phyloP scores from a whole-genome alignment of 2,113 vertebrate genomes.

The Anguilla rostrata region DNA sequence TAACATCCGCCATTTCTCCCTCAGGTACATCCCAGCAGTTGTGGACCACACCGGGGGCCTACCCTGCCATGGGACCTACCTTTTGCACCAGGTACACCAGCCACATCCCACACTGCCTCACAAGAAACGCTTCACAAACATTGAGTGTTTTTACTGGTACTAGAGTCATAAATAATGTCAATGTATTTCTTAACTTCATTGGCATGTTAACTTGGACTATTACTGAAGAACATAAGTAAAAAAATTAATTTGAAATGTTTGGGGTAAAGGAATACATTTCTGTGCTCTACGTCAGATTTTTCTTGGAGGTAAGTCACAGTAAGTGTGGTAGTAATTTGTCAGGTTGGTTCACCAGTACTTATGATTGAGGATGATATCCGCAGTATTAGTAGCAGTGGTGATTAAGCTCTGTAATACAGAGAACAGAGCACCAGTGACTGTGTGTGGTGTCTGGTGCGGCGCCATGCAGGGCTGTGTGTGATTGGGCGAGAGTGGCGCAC shows the following conservation, averaged over 20 bases:
- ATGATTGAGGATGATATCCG: neutral
- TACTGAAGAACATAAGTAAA: too few species aligned
- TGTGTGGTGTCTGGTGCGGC: neutral
- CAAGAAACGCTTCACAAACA: neutral
- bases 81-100: conserved; percentile 89
- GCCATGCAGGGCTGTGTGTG: neutral
- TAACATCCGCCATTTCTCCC: conserved; percentile 8
- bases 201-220: too few species aligned
- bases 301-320: too few species aligned
- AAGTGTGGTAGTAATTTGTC: too few species aligned
- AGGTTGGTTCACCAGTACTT: neutral
- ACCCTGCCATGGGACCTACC: conserved; percentile 90
- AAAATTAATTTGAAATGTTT: neutral
- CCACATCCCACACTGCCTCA: neutral
- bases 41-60: conserved; percentile 91
- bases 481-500: neutral
- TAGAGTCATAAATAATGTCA: neutral
- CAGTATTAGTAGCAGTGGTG: neutral
- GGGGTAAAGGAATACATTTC: too few species aligned
- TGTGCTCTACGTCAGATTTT: too few species aligned
- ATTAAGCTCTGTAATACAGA: neutral
- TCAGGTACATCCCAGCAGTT: conserved; percentile 94
- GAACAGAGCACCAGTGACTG: neutral
- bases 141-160: neutral
- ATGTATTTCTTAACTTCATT: neutral